phyloP scores from a whole-genome alignment of 2,797 vertebrate species.

The Simalia tracyae region DNA sequence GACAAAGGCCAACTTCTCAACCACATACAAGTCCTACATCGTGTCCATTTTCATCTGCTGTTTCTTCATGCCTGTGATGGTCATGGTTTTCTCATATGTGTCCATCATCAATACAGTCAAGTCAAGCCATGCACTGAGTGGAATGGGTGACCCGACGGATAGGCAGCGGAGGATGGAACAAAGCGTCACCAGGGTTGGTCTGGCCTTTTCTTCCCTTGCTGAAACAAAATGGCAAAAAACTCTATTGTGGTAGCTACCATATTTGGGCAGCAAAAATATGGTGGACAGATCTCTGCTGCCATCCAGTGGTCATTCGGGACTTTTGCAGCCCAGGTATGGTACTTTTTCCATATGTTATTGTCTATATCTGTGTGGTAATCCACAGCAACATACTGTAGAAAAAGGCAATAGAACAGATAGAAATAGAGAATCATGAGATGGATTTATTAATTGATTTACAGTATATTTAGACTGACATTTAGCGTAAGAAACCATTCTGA shows the following conservation, averaged over 20 bases:
- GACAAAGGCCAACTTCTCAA: conserved; percentile 89
- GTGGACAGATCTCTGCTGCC: background rate
- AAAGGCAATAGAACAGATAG: background rate
- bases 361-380: background rate
- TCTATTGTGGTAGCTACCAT: background rate
- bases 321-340: background rate
- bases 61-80: conserved; percentile 81
- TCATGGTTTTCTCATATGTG: conserved; percentile 83
- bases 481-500: background rate
- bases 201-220: background rate
- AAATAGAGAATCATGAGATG: background rate
- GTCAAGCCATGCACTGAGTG: conserved; percentile 79
- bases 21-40: conserved; percentile 87
- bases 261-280: background rate
- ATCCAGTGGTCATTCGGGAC: background rate
- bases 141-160: conserved; percentile 75
- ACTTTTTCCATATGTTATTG: background rate
- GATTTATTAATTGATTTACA: background rate
- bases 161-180: conserved; percentile 83
- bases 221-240: background rate
- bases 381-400: background rate
- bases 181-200: conserved; percentile 79
- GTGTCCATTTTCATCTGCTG: conserved; percentile 86
- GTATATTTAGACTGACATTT: background rate
- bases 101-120: conserved; percentile 89